Conservation (phyloP, 1,140 invertebrate species). For the Drosophila repletoides region DNA sequence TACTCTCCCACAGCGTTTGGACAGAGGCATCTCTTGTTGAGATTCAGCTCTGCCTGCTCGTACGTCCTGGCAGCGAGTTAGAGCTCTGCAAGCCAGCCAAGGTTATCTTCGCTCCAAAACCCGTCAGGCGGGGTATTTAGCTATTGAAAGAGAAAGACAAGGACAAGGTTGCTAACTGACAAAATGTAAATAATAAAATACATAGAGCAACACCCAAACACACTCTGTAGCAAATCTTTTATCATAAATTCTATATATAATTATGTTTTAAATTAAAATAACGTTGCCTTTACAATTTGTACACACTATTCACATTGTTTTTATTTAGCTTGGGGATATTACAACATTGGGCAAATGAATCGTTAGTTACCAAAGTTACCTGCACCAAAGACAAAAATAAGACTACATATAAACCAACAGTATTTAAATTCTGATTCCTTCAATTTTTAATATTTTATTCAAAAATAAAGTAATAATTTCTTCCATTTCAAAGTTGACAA, state of each 20-base stretch:
- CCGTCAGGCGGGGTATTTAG: conserved; percentile 91
- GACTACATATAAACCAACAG: too few relatives aligned
- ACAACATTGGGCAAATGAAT: too few relatives aligned
- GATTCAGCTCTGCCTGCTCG: conserved; percentile 91
- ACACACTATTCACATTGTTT: not conserved
- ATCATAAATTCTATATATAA: not conserved
- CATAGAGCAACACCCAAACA: not conserved
- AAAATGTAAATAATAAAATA: conserved; percentile 4
- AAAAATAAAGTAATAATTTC: too few relatives aligned
- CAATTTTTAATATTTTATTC: too few relatives aligned
- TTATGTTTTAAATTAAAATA: conserved; percentile 10
- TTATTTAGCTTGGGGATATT: too few relatives aligned
- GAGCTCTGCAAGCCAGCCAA: conserved; percentile 95
- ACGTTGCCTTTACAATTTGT: not conserved
- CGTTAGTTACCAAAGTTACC: too few relatives aligned
- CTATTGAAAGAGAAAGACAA: not conserved
- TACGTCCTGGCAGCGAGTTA: conserved; percentile 86
- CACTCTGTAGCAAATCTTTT: too few relatives aligned
- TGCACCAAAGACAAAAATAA: too few relatives aligned
- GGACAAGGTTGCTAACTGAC: conserved; percentile 4
- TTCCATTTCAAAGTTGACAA: too few relatives aligned
- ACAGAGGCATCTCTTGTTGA: conserved; percentile 95
- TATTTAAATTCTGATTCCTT: too few relatives aligned
- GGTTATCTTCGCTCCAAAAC: conserved; percentile 93
- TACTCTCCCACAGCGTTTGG: conserved; percentile 95